A percentile compares a stretch with the other conserved stretches of the same genome.
phyloP scores from a whole-genome alignment of 2,113 vertebrate genomes.

The Malurus melanocephalus region DNA sequence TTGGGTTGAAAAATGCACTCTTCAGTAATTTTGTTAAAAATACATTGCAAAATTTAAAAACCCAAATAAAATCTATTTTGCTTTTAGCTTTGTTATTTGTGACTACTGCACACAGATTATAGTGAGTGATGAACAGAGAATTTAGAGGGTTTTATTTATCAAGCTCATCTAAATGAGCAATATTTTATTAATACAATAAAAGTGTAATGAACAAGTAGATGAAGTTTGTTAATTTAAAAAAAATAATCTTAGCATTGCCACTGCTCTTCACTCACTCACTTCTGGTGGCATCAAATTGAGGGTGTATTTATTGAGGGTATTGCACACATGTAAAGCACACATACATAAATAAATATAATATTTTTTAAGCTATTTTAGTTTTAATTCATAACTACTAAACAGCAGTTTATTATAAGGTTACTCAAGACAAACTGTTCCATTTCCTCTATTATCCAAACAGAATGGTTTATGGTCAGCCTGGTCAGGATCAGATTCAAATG shows the following conservation, averaged over 20 bases:
- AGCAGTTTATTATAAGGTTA: slow-evolving; percentile 56
- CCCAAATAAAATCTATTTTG: not conserved
- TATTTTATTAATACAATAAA: slow-evolving; percentile 52
- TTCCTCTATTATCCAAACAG: slow-evolving; percentile 60
- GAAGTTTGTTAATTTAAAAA: slow-evolving; percentile 37
- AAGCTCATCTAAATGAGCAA: slow-evolving; percentile 38
- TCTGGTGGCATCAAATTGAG: not conserved
- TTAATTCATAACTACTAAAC: slow-evolving; percentile 44
- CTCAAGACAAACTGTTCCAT: slow-evolving; percentile 53
- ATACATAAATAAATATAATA: not conserved
- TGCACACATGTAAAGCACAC: not conserved
- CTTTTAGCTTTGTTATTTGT: not conserved
- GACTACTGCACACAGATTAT: slow-evolving; percentile 34
- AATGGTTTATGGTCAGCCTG: slow-evolving; percentile 43
- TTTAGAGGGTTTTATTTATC: slow-evolving; percentile 36
- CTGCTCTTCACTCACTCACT: not conserved
- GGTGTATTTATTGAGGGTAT: not conserved
- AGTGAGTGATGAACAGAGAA: slow-evolving; percentile 24
- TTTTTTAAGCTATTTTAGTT: slow-evolving; percentile 1
- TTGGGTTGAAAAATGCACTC: not conserved
- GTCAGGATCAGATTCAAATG: slow-evolving; percentile 46
- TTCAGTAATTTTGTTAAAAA: not conserved
- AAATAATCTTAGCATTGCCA: not conserved
- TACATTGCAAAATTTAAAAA: not conserved
- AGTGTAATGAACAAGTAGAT: slow-evolving; percentile 23